Conservation (phyloP, 1,140 invertebrate genomes). For the Galleria mellonella region DNA sequence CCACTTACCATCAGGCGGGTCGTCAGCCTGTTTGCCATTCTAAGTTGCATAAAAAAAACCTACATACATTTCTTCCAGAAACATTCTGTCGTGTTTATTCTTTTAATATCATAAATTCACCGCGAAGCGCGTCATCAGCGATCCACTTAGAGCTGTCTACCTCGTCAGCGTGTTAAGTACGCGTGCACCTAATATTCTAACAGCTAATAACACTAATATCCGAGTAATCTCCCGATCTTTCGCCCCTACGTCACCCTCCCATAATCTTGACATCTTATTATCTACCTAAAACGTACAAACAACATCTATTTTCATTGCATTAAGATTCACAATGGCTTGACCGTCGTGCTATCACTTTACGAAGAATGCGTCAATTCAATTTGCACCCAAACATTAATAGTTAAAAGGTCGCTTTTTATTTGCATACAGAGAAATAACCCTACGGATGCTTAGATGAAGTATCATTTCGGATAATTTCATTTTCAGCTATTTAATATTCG, state of each 20-base stretch:
- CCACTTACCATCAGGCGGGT: too few species aligned
- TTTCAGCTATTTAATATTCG: background rate
- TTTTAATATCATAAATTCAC: too few species aligned
- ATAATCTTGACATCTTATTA: background rate
- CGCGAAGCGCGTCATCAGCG: too few species aligned
- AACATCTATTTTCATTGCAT: background rate
- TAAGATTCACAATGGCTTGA: background rate
- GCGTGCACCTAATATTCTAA: constrained; percentile 1
- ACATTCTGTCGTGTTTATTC: too few species aligned
- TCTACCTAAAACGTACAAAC: background rate
- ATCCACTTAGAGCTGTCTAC: too few species aligned
- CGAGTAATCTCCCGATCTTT: background rate
- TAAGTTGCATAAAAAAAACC: too few species aligned
- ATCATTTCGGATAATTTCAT: background rate
- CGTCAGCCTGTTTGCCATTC: too few species aligned
- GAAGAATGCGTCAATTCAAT: background rate
- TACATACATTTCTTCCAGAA: too few species aligned
- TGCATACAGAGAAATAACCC: background rate
- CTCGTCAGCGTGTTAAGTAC: background rate
- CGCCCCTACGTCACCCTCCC: background rate
- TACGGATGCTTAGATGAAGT: background rate
- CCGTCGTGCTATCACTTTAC: background rate
- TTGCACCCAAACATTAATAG: background rate
- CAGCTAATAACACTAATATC: constrained; percentile 2
- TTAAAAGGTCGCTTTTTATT: background rate